These are phyloP conservation scores for Stichopus horrens DNA, from an alignment of 53 echinoderm and acorn worm species.

Conservation along the genomic window DNA sequence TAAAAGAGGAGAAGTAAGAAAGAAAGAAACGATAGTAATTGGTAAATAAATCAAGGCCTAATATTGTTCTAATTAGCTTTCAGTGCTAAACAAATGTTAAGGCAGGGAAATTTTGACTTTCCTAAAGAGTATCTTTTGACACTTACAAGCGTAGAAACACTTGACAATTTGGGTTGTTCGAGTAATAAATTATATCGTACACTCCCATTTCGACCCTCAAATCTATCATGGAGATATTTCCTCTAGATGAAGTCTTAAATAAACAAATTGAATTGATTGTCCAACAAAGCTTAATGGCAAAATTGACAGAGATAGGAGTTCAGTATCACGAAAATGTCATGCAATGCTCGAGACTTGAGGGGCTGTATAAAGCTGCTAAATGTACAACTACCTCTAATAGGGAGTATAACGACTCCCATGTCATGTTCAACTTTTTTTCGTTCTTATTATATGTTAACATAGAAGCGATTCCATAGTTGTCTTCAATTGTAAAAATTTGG, in stretches of 20 bases:
- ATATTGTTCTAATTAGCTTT: neutral
- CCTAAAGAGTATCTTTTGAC: neutral
- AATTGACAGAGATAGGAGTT: slow-evolving; percentile 1
- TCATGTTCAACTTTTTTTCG: too few species aligned
- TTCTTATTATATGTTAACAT: too few species aligned
- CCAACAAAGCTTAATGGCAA: slow-evolving; percentile 28
- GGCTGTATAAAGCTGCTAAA: neutral
- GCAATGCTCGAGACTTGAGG: neutral
- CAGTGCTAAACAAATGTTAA: slow-evolving; percentile 2
- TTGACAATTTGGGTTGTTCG: neutral
- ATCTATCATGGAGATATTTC: slow-evolving; percentile 12
- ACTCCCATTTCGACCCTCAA: slow-evolving; percentile 8
- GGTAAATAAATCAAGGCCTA: slow-evolving; percentile 11
- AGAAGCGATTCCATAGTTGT: too few species aligned
- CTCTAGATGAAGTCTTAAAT: neutral
- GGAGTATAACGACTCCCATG: too few species aligned
- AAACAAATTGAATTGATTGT: slow-evolving; percentile 29
- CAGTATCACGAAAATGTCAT: neutral
- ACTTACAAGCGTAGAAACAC: slow-evolving; percentile 21
- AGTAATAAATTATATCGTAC: slow-evolving; percentile 12
- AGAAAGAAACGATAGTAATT: slow-evolving; percentile 1
- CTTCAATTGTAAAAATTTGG: too few species aligned
- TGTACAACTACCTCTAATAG: neutral
- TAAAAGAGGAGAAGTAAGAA: neutral
- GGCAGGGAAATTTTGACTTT: neutral